Evolutionary conservation across 2,113 vertebrate genomes (phyloP), one percentile per base, ranked within the genome.

Genomic region (Emydocephalus ijimae): DNA sequence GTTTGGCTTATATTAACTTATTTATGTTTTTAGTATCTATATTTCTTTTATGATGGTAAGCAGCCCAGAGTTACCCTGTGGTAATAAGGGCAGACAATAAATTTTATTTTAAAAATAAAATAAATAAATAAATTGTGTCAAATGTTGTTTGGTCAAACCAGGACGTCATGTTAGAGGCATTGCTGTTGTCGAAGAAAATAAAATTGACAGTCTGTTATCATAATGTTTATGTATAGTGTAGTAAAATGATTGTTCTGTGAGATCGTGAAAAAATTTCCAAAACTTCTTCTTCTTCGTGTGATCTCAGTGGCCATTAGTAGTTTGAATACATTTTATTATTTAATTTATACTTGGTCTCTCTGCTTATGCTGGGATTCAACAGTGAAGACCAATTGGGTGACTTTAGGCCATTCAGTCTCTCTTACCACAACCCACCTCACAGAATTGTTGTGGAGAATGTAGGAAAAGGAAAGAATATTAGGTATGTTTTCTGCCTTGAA

Each of bases 161-260:
- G 39, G 6, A 26, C 54, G 89, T 23, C 15, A 94, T 14, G 12
- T 50, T 92, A 52, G 89, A 95, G 90, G 55, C 8, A 5, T 43
- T 90, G 64, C n/a, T 43, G 52, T 90, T 94, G 90, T 59, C 50
- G 6, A 92, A 90, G 61, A 81, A 85, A 88, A 94, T 88, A 59
- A 94, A 57, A 90, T 45, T 92, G 90, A 57, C 61, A 90, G 45
- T 88, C 87, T 61, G 64, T 92, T 94, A 88, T 92, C 43, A 88
- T 87, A 26, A 64, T 92, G 56, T 90, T 74, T 45, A 54, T 88
- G 57, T 90, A 88, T 85, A 85, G 43, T 90, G 85, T 14, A 43
- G 43, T 85, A 89, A 87, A 94, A 92, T 88, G 85, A 90, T 90
- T 90, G 52, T 85, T 88, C n/a, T 52, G 24, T 50, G 61, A 81